phyloP scores from a whole-genome alignment of 2,797 vertebrate genomes.

The Leptatherina wallacei region DNA sequence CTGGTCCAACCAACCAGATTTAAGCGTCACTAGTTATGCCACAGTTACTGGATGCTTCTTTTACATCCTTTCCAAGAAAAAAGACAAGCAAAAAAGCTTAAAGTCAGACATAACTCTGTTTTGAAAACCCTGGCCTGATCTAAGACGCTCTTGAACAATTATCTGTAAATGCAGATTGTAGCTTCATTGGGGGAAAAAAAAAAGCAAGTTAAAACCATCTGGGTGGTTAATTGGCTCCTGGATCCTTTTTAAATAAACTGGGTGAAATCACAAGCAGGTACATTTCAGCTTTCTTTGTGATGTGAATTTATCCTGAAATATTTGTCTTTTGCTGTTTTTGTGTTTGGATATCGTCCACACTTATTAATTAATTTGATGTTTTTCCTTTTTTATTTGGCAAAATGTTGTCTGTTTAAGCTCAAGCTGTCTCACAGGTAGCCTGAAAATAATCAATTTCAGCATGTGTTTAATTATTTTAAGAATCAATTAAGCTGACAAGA shows the following conservation, averaged over 20 bases:
- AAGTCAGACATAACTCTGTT: background rate
- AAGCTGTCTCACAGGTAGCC: background rate
- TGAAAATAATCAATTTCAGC: background rate
- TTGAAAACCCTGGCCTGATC: background rate
- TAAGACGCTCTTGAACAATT: background rate
- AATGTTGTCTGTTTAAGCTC: background rate
- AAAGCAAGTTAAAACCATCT: constrained; percentile 16
- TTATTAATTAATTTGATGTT: background rate
- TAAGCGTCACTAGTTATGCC: background rate
- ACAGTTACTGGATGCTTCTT: background rate
- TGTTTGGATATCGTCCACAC: background rate
- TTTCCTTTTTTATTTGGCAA: background rate
- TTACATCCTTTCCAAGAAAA: background rate
- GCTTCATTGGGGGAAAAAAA: background rate
- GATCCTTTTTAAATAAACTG: constrained; percentile 12
- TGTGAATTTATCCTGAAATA: background rate
- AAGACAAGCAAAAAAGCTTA: no score
- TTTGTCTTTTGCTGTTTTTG: background rate
- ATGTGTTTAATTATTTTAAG: background rate
- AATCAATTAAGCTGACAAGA: background rate
- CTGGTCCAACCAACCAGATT: no score
- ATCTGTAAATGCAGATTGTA: background rate
- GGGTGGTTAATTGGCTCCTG: constrained; percentile 36
- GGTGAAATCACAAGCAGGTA: constrained; percentile 3
- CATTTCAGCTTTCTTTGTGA: background rate